Base-by-base conservation (phyloP, 2,113 vertebrate species). In the Archilochus colubris region DNA sequence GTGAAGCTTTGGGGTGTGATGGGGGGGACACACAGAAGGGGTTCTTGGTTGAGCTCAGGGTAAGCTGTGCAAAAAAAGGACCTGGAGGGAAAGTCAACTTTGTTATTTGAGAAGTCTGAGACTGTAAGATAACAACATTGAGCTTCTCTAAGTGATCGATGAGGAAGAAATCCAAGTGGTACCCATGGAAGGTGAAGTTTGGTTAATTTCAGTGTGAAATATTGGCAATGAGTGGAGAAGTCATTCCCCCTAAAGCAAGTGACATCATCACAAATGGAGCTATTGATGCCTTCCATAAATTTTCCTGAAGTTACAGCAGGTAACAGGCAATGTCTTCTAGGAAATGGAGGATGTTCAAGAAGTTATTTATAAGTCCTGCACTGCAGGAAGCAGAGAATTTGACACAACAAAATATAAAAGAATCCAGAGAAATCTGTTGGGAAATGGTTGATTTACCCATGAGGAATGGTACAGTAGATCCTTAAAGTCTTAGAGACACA, bases 211-310 rank as follows among this genome's bases (percentile, higher is more conserved):
- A 44, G 2, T 59, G 70, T 96, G 95, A 96, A 94, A 96, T 96
- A 96, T 82, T 93, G 94, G 27, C 83, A 83, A 4, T 64, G 72
- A 92, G 88, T 93, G 91, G 61, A 96, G 66, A 69, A 96, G 92
- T 93, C 96, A 94, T 82, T 88, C 79, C 86, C 82, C 69, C 86
- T 91, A 83, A 79, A 90, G 76, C 22, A 67, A 93, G 76, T 96
- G 96, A 96, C 94, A 91, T 96, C 94, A 96, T 83, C 94, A 81
- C 86, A 96, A 95, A 93, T 93, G 95, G 91, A 94, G 80, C 86
- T 88, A 51, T 67, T 4, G 55, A 90, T 64, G 86, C 0, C 2
- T 86, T 86, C 59, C 86, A 92, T 96, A 96, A 96, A 96, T 96
- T 78, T 68, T 80, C 46, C 76, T 72, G 64, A 50, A 79, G 76